These are phyloP conservation scores for Drosophila erecta DNA, from an alignment of 1,140 invertebrate species.

Conservation along the genomic window DNA sequence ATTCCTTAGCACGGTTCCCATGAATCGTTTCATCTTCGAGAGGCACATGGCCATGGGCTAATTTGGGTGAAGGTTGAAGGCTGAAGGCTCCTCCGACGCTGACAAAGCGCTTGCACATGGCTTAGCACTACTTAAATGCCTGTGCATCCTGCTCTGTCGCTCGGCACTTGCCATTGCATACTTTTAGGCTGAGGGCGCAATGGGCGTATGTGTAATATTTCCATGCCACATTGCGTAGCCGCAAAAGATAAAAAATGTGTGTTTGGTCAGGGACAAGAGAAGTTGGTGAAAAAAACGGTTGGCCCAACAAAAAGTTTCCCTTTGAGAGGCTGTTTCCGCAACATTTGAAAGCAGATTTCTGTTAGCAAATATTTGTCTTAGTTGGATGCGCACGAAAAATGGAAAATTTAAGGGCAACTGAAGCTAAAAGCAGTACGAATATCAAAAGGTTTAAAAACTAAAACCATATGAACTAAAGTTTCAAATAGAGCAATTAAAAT, in stretches of 20 bases:
- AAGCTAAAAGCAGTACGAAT: not conserved
- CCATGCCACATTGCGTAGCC: conserved; percentile 43
- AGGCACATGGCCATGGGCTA: conserved; percentile 47
- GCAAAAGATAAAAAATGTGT: conserved; percentile 30
- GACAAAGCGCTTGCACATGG: conserved; percentile 41
- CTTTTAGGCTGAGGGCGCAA: conserved; percentile 38
- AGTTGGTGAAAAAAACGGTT: conserved; percentile 20
- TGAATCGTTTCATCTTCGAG: conserved; percentile 49
- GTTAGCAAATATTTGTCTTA: conserved; percentile 37
- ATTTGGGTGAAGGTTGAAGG: conserved; percentile 49
- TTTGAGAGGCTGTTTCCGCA: conserved; percentile 32
- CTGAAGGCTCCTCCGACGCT: conserved; percentile 26
- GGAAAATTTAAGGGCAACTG: not conserved
- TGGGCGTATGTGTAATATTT: conserved; percentile 51
- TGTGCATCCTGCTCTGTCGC: not conserved
- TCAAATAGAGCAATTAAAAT: too few species aligned
- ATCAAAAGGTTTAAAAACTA: not conserved
- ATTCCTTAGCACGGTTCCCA: conserved; percentile 44
- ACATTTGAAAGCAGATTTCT: conserved; percentile 50
- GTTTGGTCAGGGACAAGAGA: conserved; percentile 30
- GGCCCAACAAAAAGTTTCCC: conserved; percentile 15
- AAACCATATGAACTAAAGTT: not conserved
- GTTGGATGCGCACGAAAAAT: conserved; percentile 10
- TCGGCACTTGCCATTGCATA: conserved; percentile 27
- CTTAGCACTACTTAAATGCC: conserved; percentile 27